Evolutionary conservation across 2,888 invertebrate genomes (phyloP), one percentile per base, ranked within the genome.

Genomic region (Thymelicus lineola): DNA sequence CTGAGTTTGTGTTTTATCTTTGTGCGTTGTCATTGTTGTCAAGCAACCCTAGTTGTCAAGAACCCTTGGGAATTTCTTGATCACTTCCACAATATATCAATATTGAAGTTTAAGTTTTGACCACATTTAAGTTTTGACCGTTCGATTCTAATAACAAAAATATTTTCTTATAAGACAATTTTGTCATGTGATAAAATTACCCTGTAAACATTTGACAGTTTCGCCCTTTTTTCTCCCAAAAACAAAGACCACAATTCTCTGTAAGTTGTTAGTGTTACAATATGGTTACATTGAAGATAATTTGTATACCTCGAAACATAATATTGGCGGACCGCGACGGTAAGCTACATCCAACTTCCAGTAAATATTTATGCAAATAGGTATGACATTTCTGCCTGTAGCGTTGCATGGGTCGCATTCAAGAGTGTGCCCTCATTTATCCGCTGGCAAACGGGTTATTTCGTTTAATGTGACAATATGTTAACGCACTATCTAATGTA

Each of bases 341-440:
- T 42, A 63, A 63, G 38, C 20, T 42, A 42, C 63, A 55, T 42
- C 15, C 20, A 53, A 14, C 63, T 53, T 53, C 63, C 9, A 68
- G 62, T 57, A 68, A 68, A 62, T 68, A 68, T 68, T 68, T 68
- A 68, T 68, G 66, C 60, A 65, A 64, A 70, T 61, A 38, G 58
- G 53, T 59, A 62, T 62, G 64, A 60, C 53, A 50, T 59, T 70
- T 67, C 45, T 72, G 65, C 48, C 60, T 38, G 42, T 20, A 36
- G 60, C 17, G 17, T 50, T 10, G 28, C 35, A 45, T 45, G 53
- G 60, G 53, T 61, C 28, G 53, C 20, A 42, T 17, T 59, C 17
- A 7, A 14, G 55, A 45, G 61, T 17, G 35, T 14, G 3, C 6
- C 28, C 35, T 28, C 28, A 60, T 42, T 28, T 45, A 28, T 67